phyloP scores from a whole-genome alignment of 2,113 vertebrate species.

The Alligator sinensis region DNA sequence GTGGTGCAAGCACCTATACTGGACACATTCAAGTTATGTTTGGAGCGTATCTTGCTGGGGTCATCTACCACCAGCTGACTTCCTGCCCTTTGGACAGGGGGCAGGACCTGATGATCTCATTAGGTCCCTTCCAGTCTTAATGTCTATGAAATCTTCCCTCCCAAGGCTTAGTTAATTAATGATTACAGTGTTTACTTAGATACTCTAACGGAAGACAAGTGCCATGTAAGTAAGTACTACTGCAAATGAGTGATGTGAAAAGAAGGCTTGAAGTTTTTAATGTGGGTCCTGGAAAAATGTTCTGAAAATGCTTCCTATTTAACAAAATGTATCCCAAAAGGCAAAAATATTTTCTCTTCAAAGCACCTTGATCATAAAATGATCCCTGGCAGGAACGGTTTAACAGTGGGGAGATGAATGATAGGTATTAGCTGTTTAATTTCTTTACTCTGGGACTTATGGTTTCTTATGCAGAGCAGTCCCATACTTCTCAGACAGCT shows the following conservation, averaged over 20 bases:
- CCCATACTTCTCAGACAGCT: neutral
- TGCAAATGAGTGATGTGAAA: neutral
- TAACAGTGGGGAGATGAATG: neutral
- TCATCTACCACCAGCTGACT: too few relatives aligned
- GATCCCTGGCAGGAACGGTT: neutral
- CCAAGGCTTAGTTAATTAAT: neutral
- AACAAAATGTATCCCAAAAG: neutral
- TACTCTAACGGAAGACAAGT: neutral
- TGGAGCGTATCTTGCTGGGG: too few relatives aligned
- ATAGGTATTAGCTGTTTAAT: neutral
- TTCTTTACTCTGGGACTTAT: neutral
- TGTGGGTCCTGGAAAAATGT: neutral
- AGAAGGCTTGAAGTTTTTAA: neutral
- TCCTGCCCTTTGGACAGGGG: too few relatives aligned
- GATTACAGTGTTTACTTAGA: neutral
- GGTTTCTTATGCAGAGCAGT: neutral
- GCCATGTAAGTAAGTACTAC: neutral
- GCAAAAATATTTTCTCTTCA: neutral
- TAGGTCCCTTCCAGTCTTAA: too few relatives aligned
- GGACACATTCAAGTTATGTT: too few relatives aligned
- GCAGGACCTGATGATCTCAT: too few relatives aligned
- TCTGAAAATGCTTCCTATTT: neutral
- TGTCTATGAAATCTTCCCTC: too few relatives aligned
- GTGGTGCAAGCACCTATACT: too few relatives aligned
- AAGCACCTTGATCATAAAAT: slow-evolving; percentile 2